phyloP scores from a whole-genome alignment of 2,888 invertebrate species.

The Coremacera marginata region DNA sequence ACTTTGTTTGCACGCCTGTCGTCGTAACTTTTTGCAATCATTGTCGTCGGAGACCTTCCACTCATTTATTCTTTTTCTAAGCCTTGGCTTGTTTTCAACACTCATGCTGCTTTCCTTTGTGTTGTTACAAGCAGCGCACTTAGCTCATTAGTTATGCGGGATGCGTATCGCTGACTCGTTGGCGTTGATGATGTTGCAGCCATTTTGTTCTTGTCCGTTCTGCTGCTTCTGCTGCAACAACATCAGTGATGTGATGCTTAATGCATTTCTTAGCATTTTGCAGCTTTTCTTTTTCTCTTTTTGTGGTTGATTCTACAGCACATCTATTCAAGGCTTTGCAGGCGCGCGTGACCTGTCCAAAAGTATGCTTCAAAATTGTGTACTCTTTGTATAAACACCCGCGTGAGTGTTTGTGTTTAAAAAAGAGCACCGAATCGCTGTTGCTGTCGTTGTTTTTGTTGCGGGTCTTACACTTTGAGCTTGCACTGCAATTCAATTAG shows the following conservation, averaged over 20 bases:
- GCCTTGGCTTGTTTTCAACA: background rate
- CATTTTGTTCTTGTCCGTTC: constrained; percentile 38
- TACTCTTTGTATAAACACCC: background rate
- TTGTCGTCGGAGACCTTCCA: background rate
- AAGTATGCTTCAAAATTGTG: constrained; percentile 46
- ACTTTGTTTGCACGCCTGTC: background rate
- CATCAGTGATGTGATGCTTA: constrained; percentile 8
- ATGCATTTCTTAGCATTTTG: constrained; percentile 22
- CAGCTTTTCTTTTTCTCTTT: constrained; percentile 18
- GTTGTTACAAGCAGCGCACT: background rate
- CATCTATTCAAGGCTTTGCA: constrained; percentile 48
- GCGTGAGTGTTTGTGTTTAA: background rate
- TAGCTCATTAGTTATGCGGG: constrained; percentile 49
- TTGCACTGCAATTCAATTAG: constrained; percentile 21
- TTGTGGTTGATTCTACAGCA: background rate
- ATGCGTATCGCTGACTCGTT: constrained; percentile 46
- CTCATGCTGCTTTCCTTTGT: background rate
- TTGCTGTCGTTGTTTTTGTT: constrained; percentile 3
- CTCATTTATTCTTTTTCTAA: background rate
- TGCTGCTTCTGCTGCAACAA: background rate
- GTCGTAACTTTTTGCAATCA: background rate
- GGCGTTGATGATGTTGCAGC: constrained; percentile 33
- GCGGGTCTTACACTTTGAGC: background rate
- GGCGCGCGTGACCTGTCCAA: constrained; percentile 51
- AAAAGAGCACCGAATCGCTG: background rate